These are phyloP conservation scores for Mycteria americana DNA, from an alignment of 2,797 vertebrate genomes.

Conservation along the genomic window DNA sequence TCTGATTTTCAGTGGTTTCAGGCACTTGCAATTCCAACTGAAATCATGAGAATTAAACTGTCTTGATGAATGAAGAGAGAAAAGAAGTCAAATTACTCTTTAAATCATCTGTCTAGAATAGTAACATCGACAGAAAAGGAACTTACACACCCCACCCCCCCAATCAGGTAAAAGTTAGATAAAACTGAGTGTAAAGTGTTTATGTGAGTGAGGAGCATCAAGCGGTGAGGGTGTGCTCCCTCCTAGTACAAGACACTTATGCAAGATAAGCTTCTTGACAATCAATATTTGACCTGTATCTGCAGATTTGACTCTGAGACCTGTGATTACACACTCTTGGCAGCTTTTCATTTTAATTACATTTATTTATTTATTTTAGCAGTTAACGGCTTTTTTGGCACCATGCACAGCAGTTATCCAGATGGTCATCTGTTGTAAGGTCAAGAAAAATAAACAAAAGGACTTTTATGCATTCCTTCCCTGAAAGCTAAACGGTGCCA, in stretches of 20 bases:
- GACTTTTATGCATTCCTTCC: neutral
- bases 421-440: constrained; percentile 45
- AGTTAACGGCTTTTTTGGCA: constrained; percentile 31
- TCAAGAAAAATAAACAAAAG: constrained; percentile 51
- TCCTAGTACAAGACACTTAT: neutral
- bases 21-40: neutral
- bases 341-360: constrained; percentile 53
- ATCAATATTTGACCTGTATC: constrained; percentile 26
- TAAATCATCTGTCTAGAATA: neutral
- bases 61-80: neutral
- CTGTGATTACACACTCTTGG: neutral
- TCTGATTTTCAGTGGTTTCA: neutral
- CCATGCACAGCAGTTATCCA: neutral
- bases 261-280: neutral
- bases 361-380: constrained; percentile 52
- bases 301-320: neutral
- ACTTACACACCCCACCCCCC: neutral
- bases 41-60: neutral
- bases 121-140: neutral
- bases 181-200: neutral
- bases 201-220: neutral
- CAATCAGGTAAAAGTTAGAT: neutral
- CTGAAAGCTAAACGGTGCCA: neutral
- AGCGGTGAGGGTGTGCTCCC: neutral
- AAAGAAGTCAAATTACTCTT: neutral